Conservation (phyloP, 2,113 vertebrate species). For the Parotia lawesii region DNA sequence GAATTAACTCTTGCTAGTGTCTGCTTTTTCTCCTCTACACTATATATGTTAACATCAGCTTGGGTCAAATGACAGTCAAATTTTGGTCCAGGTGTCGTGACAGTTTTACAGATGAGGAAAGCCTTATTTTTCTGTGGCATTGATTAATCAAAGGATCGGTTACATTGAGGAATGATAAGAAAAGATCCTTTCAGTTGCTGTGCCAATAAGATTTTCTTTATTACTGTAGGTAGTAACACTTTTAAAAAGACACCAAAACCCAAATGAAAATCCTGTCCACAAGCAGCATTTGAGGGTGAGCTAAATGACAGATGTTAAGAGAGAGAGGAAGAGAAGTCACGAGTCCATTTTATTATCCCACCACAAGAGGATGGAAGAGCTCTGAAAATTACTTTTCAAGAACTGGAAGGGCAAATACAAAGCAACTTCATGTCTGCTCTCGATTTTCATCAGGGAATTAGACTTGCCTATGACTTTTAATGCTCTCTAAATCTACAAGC, state of each 20-base stretch:
- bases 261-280: accelerated
- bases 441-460: not conserved
- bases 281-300: not conserved
- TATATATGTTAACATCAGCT: not conserved
- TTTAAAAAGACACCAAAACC: not conserved
- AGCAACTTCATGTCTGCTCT: not conserved
- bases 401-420: not conserved
- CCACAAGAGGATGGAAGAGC: constrained; percentile 47
- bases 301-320: not conserved
- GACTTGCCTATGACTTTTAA: not conserved
- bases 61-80: not conserved
- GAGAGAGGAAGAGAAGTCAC: not conserved
- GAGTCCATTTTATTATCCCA: constrained; percentile 21
- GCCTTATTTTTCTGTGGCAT: not conserved
- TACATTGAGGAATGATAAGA: not conserved
- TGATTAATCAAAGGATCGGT: not conserved
- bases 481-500: not conserved
- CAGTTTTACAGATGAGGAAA: not conserved
- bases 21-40: not conserved
- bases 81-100: not conserved
- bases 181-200: not conserved
- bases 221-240: not conserved
- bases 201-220: not conserved
- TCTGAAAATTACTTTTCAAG: constrained; percentile 17
- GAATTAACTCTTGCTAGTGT: constrained; percentile 3